Evolutionary conservation across 1,140 invertebrate species (phyloP).

Genomic region (roundworm (Caenorhabditis elegans)): WBcel235 BX284606.5:15086001-15086500

Average conservation of each 20-base stretch:
- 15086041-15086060: too few species aligned
- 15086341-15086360: not conserved
- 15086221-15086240: not conserved
- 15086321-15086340: not conserved
- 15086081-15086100: slow-evolving; percentile 9
- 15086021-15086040: too few species aligned
- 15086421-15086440: too few species aligned
- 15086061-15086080: too few species aligned
- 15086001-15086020: too few species aligned
- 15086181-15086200: not conserved
- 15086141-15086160: not conserved
- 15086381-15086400: not conserved
- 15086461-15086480: not conserved
- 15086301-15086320: not conserved
- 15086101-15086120: slow-evolving; percentile 3
- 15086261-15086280: slow-evolving; percentile 16
- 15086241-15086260: slow-evolving; percentile 2
- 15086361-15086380: not conserved
- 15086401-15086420: too few species aligned
- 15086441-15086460: not conserved
- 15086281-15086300: not conserved
- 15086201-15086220: not conserved
- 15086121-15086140: slow-evolving; percentile 15
- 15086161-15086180: slow-evolving; percentile 24
- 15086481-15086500: not conserved